phyloP scores from a whole-genome alignment of 2,797 vertebrate species.

The Myotis pilosus region DNA sequence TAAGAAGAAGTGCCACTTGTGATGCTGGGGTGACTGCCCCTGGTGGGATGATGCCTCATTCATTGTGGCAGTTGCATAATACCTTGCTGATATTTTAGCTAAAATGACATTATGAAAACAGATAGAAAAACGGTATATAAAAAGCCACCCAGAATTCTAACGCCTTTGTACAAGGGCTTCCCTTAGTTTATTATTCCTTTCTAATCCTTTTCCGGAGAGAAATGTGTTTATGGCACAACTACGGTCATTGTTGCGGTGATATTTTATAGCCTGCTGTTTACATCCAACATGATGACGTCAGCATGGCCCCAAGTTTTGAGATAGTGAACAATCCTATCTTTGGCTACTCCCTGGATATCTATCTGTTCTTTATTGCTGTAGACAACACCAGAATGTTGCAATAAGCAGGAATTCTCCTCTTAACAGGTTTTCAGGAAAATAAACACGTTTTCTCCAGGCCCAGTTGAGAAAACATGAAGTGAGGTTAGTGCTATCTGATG shows the following conservation, averaged over 20 bases:
- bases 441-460: background rate
- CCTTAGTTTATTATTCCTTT: background rate
- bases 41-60: background rate
- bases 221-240: background rate
- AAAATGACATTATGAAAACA: background rate
- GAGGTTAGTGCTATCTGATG: background rate
- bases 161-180: background rate
- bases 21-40: background rate
- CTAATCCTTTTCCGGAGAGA: background rate
- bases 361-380: background rate
- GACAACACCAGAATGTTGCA: background rate
- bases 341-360: background rate
- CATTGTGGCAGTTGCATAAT: background rate
- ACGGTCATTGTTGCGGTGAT: background rate
- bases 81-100: background rate
- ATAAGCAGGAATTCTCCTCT: background rate
- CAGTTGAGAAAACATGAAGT: background rate
- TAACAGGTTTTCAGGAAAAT: constrained; percentile 7
- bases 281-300: background rate
- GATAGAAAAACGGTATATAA: background rate
- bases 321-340: background rate
- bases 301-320: background rate
- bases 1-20: background rate
- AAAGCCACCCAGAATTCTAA: background rate
- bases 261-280: background rate